phyloP scores from a whole-genome alignment of 2,113 vertebrate genomes.

The Microtus richardsoni region DNA sequence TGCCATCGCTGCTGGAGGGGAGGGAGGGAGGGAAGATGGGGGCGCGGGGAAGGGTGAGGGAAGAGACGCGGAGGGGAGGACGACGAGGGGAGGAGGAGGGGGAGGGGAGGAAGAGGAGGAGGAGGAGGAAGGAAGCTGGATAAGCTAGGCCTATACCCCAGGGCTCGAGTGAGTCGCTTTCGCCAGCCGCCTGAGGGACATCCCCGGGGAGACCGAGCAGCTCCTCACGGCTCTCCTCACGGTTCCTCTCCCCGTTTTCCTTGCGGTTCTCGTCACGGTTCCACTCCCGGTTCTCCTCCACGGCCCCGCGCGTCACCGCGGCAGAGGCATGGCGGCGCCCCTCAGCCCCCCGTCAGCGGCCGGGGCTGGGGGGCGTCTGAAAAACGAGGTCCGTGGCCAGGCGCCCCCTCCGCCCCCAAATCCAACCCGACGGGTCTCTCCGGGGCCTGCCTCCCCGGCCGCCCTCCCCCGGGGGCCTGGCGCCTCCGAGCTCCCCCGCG shows the following conservation, averaged over 20 bases:
- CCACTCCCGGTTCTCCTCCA: neutral
- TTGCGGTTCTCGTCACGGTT: neutral
- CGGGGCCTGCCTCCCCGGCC: slow-evolving; percentile 44
- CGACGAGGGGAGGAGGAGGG: slow-evolving; percentile 70
- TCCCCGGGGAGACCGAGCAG: slow-evolving; percentile 83
- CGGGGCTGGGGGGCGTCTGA: slow-evolving; percentile 62
- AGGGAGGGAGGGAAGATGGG: slow-evolving; percentile 81
- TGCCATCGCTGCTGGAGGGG: slow-evolving; percentile 88
- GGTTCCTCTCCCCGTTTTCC: neutral
- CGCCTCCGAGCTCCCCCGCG: slow-evolving; percentile 9
- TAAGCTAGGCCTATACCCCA: slow-evolving; percentile 89
- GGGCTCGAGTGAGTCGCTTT: slow-evolving; percentile 88
- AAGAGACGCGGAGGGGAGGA: slow-evolving; percentile 59
- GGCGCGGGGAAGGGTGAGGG: slow-evolving; percentile 76
- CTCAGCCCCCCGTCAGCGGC: slow-evolving; percentile 70
- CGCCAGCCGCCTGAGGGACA: slow-evolving; percentile 88
- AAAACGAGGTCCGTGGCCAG: neutral
- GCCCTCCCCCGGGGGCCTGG: slow-evolving; percentile 51
- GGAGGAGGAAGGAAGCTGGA: slow-evolving; percentile 79
- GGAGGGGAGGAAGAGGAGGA: slow-evolving; percentile 63
- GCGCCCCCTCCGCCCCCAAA: slow-evolving; percentile 31
- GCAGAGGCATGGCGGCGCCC: slow-evolving; percentile 82
- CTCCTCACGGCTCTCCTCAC: slow-evolving; percentile 68
- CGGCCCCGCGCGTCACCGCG: slow-evolving; percentile 64
- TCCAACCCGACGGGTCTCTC: slow-evolving; percentile 36